These are phyloP conservation scores for Stenopsyche tienmushanensis DNA, from an alignment of 1,140 invertebrate species.

Conservation along the genomic window DNA sequence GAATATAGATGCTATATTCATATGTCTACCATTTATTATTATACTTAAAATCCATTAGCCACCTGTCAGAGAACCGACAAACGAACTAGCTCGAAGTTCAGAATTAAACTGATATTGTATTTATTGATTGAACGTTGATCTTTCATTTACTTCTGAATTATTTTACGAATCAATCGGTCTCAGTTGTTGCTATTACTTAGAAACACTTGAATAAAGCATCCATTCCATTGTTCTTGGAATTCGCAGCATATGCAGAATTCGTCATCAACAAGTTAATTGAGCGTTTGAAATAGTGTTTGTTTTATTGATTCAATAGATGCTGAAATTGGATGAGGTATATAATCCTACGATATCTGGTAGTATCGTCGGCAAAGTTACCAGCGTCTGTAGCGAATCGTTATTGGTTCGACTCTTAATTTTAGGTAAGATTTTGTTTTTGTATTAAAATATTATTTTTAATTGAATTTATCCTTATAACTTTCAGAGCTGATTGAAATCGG, in stretches of 20 bases:
- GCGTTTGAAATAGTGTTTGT: background rate
- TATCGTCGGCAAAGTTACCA: constrained; percentile 35
- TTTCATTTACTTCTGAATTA: background rate
- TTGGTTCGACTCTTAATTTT: constrained; percentile 18
- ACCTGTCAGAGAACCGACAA: too few species aligned
- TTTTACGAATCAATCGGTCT: too few species aligned
- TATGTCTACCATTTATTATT: background rate
- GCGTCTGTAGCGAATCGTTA: constrained; percentile 4
- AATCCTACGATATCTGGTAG: constrained; percentile 25
- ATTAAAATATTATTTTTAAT: background rate
- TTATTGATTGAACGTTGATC: background rate
- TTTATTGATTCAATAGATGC: constrained; percentile 30
- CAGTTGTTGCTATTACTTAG: too few species aligned
- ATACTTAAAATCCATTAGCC: too few species aligned
- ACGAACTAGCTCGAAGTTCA: too few species aligned
- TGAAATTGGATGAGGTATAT: constrained; percentile 36
- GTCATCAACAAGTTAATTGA: background rate
- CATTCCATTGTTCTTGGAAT: too few species aligned
- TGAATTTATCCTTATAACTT: background rate
- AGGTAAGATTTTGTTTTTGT: background rate
- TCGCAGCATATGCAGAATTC: background rate
- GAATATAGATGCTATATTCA: background rate
- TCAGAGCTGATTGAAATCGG: too few species aligned
- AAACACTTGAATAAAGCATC: too few species aligned
- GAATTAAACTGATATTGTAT: background rate